These are phyloP conservation scores for Drosophila lini DNA, from an alignment of 1,140 invertebrate genomes.

Conservation along the genomic window DNA sequence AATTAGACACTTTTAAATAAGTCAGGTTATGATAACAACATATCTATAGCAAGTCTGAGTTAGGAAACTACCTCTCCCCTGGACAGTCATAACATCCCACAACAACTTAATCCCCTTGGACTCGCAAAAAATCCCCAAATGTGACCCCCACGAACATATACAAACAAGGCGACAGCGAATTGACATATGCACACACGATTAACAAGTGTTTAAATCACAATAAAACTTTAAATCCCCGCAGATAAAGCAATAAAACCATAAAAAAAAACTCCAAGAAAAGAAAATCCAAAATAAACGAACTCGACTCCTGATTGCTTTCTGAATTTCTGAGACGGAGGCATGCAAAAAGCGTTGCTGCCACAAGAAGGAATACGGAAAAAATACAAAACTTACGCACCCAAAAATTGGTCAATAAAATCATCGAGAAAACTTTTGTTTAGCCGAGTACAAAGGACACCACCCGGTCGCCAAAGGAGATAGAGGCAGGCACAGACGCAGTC, in stretches of 20 bases:
- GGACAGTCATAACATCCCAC: constrained; percentile 4
- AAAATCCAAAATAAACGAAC: constrained; percentile 55
- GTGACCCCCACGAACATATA: constrained; percentile 36
- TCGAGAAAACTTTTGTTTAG: constrained; percentile 77
- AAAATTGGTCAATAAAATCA: constrained; percentile 83
- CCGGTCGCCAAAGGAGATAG: constrained; percentile 44
- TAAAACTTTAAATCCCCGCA: constrained; percentile 80
- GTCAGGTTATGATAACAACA: neutral
- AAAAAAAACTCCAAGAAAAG: constrained; percentile 55
- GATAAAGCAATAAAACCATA: constrained; percentile 77
- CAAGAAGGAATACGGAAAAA: constrained; percentile 29
- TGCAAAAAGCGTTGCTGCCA: constrained; percentile 64
- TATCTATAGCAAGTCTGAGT: neutral
- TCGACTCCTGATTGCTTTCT: constrained; percentile 39
- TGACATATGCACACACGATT: constrained; percentile 79
- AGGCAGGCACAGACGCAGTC: constrained; percentile 7
- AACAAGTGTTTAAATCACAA: constrained; percentile 83
- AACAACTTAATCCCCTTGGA: constrained; percentile 47
- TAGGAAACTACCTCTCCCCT: neutral
- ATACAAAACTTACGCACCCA: constrained; percentile 73
- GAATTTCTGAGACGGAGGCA: constrained; percentile 28
- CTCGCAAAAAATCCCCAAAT: neutral
- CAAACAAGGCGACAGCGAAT: constrained; percentile 50
- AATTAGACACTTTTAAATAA: neutral
- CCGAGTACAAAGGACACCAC: constrained; percentile 75